These are phyloP conservation scores for Uromys caudimaculatus DNA, from an alignment of 2,797 vertebrate genomes.

Conservation along the genomic window DNA sequence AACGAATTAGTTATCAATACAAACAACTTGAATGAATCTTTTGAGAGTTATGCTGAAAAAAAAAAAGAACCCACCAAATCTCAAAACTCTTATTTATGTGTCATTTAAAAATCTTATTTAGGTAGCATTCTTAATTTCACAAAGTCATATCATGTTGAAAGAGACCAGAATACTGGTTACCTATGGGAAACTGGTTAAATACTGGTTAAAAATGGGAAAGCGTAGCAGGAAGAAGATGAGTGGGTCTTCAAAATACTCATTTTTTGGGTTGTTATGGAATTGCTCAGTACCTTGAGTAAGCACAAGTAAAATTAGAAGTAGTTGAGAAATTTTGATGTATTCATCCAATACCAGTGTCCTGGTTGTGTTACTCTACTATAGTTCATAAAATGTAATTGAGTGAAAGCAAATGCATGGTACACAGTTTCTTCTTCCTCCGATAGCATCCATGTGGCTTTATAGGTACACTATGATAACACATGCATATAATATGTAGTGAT, in stretches of 20 bases:
- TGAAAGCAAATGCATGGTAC: not conserved
- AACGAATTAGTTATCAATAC: not conserved
- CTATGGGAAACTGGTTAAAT: too few relatives aligned
- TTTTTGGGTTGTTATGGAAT: not conserved
- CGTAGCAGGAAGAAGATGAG: not conserved
- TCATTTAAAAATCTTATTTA: not conserved
- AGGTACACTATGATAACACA: not conserved
- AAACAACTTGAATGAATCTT: not conserved
- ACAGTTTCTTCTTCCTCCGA: not conserved
- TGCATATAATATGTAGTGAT: not conserved
- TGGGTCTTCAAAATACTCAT: not conserved
- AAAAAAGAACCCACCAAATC: not conserved
- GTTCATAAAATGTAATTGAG: not conserved
- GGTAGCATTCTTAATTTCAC: not conserved
- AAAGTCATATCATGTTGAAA: not conserved
- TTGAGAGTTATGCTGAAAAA: constrained; percentile 50
- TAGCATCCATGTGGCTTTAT: not conserved
- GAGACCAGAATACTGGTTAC: not conserved
- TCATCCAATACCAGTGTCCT: not conserved
- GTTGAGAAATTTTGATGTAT: not conserved
- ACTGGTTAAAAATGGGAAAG: not conserved
- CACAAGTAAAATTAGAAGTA: constrained; percentile 32
- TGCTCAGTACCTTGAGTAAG: not conserved
- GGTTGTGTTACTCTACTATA: not conserved
- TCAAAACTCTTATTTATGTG: not conserved